Evolutionary conservation across 2,797 vertebrate genomes (phyloP), one percentile per base, ranked within the genome.

Genomic region (Semaprochilodus insignis): DNA sequence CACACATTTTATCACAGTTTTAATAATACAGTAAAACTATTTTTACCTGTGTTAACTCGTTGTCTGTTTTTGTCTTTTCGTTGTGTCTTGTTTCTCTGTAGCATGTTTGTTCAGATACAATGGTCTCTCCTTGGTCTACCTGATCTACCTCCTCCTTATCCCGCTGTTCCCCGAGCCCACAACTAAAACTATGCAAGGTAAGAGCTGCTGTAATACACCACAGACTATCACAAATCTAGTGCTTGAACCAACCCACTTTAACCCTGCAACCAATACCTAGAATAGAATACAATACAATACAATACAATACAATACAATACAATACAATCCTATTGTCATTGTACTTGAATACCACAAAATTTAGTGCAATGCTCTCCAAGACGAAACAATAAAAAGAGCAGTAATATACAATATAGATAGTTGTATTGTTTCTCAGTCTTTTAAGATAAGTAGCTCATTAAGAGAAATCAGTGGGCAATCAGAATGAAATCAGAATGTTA

Each of bases 81-180:
- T 67, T 73, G 17, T 77, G 4, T 80, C 25, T 84, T 21, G 44
- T 90, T 40, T 92, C 79, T 83, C 86, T 77, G 4, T 95, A 99
- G 98, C 97, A 73, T 99, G 97, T 91, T 94, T 97, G 84, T 99
- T 99, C 95, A 96, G 98, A 93, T 99, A 97, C 95, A 99, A 99
- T 92, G 96, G 95, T 85, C 95, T 99, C 87, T 99, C 98, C 91
- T 96, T 99, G 74, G 93, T 99, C 96, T 99, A 99, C 97, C 97
- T 99, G 95, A 96, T 99, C 94, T 97, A 97, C 91, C 97, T 99
- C 93, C 96, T 99, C 92, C 97, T 99, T 86, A 96, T 99, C 88
- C 98, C 97, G 74, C 95, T 99, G 85, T 99, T 99, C 87, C 94
- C 98, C 21, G 98, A 99, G 92, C 96, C 98, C 80, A 97, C 97